Conservation (phyloP, 2,797 vertebrate species). For the Rhinogobio ventralis region DNA sequence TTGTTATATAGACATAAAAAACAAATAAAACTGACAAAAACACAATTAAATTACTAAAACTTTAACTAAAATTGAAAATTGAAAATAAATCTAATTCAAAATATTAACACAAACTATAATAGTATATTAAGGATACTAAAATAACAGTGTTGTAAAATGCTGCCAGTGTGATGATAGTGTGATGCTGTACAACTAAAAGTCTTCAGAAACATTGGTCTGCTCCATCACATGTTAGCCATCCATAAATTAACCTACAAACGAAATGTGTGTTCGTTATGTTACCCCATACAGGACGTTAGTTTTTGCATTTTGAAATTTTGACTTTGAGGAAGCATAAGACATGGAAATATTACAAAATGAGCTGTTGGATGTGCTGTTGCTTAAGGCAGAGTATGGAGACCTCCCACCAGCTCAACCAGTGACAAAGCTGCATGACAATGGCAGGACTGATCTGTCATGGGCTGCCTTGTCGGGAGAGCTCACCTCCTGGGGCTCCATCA, state of each 20-base stretch:
- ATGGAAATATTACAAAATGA: constrained; percentile 32
- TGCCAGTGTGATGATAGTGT: neutral
- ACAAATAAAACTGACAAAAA: neutral
- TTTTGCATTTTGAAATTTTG: constrained; percentile 8
- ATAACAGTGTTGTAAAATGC: neutral
- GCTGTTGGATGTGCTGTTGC: constrained; percentile 14
- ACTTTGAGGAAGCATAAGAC: constrained; percentile 5
- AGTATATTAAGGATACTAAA: neutral
- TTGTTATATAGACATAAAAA: neutral
- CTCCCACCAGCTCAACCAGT: constrained; percentile 13
- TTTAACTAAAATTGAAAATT: neutral
- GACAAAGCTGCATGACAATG: constrained; percentile 45
- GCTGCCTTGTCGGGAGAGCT: constrained; percentile 2
- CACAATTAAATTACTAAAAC: neutral
- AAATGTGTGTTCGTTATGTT: neutral
- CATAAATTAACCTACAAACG: neutral
- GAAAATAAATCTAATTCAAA: neutral
- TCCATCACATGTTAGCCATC: neutral
- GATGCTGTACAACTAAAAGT: neutral
- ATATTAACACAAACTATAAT: neutral
- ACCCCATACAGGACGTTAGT: neutral
- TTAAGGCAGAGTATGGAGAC: constrained; percentile 4
- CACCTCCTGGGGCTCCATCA: constrained; percentile 35
- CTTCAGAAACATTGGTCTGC: neutral
- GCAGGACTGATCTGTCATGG: constrained; percentile 14